These are phyloP conservation scores for Coilia nasus DNA, from an alignment of 2,797 vertebrate genomes.

Conservation along the genomic window DNA sequence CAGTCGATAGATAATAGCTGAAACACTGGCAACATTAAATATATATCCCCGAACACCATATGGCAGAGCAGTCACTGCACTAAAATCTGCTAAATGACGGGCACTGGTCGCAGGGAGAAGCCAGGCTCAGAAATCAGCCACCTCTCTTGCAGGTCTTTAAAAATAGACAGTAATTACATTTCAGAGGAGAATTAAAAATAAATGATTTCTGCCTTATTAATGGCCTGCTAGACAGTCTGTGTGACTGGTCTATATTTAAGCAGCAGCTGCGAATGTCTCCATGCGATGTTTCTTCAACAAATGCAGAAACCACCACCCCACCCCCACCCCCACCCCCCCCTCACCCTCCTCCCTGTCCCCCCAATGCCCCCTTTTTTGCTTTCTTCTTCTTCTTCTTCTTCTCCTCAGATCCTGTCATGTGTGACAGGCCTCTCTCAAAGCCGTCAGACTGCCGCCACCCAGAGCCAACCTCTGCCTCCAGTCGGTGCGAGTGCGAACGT, in stretches of 20 bases:
- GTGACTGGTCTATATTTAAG: conserved; percentile 71
- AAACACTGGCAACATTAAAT: neutral
- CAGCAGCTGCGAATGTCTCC: conserved; percentile 47
- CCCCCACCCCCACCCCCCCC: neutral
- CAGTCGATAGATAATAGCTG: neutral
- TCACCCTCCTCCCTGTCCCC: neutral
- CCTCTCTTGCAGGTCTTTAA: conserved; percentile 67
- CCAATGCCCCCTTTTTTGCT: neutral
- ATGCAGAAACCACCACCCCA: conserved; percentile 43
- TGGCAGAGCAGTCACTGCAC: neutral
- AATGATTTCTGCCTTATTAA: conserved; percentile 87
- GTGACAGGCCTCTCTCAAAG: conserved; percentile 16
- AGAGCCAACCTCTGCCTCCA: neutral
- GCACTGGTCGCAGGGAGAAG: conserved; percentile 50
- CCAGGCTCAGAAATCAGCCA: conserved; percentile 65
- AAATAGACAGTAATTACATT: conserved; percentile 86
- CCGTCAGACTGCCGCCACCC: neutral
- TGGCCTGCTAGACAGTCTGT: conserved; percentile 58
- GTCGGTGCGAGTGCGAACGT: neutral
- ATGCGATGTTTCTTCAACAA: conserved; percentile 68
- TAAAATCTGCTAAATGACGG: neutral
- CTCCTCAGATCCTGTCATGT: conserved; percentile 14
- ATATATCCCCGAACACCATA: neutral
- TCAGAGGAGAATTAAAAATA: conserved; percentile 84
- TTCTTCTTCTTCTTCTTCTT: neutral